Evolutionary conservation across 2,113 vertebrate species (phyloP), one percentile per base, ranked within the genome.

Genomic region (Solea senegalensis): DNA sequence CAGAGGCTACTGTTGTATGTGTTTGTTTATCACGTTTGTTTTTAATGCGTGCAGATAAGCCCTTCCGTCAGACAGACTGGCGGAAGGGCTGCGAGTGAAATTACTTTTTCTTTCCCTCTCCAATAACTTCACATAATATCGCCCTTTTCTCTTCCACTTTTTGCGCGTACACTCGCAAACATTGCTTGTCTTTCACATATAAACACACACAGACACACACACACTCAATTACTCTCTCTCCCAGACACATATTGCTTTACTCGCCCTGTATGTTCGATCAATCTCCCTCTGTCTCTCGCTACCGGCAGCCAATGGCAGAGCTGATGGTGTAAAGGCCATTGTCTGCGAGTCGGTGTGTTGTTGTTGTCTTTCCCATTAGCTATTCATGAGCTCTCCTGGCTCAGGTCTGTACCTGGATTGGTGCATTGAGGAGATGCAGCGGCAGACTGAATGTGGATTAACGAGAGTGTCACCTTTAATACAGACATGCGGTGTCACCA

Each of bases 111-210:
- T 81, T 79, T 72, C 49, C 15, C 82, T 84, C 86, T 84, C 66
- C 80, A 89, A 90, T 90, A 90, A 90, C 86, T 90, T 86, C 56
- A 72, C 85, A 82, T 86, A 86, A 84, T 89, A 85, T 84, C 67
- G 86, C 69, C 73, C 76, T 76, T 89, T 86, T 77, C 57, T 86
- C 66, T 76, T 34, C 67, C 66, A 69, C 56, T 58, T 65, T 48
- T 63, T 74, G 40, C 12, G 10, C 50, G 27, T 16, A 60, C 59
- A 53, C 74, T 63, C 43, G 5, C 56, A 69, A 72, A 82, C 68
- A 77, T 59, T 66, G 74, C 75, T 58, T 72, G 34, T 57, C 55
- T 71, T 65, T 69, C 45, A 49, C n/a, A 45, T 8, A 55, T 27
- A 55, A 27, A 34, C 12, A 55, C 26, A 7, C 27, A 27, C 15